Evolutionary conservation across 2,113 vertebrate species (phyloP).

Genomic region (Rattus rattus): DNA sequence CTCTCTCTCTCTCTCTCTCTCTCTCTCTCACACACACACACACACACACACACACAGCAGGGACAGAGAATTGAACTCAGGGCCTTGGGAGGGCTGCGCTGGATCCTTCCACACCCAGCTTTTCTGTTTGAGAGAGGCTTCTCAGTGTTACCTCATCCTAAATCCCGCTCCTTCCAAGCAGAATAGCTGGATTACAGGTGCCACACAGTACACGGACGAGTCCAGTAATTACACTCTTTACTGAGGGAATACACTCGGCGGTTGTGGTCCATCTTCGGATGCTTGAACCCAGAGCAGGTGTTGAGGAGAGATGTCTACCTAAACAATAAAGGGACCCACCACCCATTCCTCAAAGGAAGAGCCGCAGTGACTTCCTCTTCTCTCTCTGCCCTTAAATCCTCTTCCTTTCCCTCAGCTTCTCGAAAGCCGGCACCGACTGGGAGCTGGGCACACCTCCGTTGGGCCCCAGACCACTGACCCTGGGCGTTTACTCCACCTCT

Average conservation of each 20-base stretch:
- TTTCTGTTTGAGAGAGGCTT: background rate
- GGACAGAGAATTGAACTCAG: background rate
- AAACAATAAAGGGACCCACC: background rate
- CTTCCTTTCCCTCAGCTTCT: background rate
- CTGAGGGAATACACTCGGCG: background rate
- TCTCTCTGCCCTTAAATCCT: background rate
- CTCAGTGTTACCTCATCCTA: background rate
- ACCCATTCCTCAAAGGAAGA: background rate
- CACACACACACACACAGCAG: background rate
- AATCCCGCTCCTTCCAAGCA: background rate
- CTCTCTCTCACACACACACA: no score
- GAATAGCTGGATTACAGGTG: background rate
- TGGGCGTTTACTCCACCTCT: background rate
- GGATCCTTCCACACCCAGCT: background rate
- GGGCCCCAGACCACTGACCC: background rate
- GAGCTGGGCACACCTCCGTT: background rate
- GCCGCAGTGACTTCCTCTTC: background rate
- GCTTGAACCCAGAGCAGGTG: background rate
- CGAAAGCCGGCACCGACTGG: background rate
- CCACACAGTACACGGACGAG: background rate
- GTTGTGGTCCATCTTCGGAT: background rate
- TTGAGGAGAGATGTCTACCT: background rate
- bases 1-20: no score
- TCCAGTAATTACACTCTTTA: background rate
- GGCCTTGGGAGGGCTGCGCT: no score